Evolutionary conservation across 2,113 vertebrate genomes (phyloP).

Genomic region (Nettapus auritus): DNA sequence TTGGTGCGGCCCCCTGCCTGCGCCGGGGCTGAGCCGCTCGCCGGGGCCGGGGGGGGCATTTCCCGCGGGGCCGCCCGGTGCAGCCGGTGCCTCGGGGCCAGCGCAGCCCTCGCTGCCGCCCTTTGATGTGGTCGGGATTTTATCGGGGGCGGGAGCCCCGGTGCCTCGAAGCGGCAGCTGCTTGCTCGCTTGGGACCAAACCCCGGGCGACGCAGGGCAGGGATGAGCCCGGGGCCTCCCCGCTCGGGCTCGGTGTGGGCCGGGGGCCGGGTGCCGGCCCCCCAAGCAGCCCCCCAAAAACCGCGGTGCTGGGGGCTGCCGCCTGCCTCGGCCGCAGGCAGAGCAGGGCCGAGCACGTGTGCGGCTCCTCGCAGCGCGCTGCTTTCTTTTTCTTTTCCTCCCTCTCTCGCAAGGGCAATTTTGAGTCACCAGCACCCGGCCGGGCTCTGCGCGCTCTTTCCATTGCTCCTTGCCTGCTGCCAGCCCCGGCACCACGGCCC

Average conservation of each 20-base stretch:
- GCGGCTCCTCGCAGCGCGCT: accelerated
- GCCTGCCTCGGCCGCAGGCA: accelerated
- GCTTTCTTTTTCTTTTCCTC: not conserved
- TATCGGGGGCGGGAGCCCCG: not conserved
- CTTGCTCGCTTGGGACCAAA: not conserved
- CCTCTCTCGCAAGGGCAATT: not conserved
- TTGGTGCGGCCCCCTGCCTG: not conserved
- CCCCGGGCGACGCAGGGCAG: not conserved
- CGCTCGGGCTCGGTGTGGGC: not conserved
- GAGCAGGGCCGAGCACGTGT: not conserved
- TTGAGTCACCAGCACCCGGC: not conserved
- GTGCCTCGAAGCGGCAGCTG: accelerated
- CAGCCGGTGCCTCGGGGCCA: not conserved
- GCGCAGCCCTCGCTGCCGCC: not conserved
- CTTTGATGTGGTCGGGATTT: not conserved
- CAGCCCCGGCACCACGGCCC: not conserved
- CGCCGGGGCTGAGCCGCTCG: not conserved
- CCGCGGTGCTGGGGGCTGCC: accelerated
- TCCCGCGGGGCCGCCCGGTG: not conserved
- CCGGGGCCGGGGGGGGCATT: not conserved
- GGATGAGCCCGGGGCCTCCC: not conserved
- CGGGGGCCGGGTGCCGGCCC: too few species aligned
- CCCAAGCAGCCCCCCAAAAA: not conserved
- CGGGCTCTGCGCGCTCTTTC: not conserved
- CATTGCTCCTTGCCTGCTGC: not conserved